phyloP scores from a whole-genome alignment of 2,797 vertebrate genomes.

The Scleropages formosus region DNA sequence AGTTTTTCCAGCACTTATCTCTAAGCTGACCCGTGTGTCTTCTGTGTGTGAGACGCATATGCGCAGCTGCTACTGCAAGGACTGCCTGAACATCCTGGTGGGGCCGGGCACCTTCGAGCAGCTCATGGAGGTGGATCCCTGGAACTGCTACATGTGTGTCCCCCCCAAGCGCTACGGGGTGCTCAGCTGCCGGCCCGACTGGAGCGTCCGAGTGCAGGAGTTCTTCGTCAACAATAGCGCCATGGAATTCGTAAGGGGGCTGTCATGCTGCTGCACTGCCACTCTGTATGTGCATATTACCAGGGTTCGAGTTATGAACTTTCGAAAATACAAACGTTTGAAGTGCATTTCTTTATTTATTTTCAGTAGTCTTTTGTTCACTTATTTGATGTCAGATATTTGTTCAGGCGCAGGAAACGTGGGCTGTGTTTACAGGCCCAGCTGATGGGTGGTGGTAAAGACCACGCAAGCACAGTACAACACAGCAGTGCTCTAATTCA shows the following conservation, averaged over 20 bases:
- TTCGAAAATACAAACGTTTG: not conserved
- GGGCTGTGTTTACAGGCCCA: too few species aligned
- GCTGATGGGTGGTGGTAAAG: too few species aligned
- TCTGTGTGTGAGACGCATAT: not conserved
- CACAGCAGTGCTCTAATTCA: too few species aligned
- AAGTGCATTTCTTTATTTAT: not conserved
- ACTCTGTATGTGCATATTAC: too few species aligned
- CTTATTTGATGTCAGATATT: too few species aligned
- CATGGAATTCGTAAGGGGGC: conserved; percentile 80
- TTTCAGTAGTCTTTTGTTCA: not conserved
- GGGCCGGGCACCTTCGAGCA: conserved; percentile 71
- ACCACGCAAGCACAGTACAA: too few species aligned
- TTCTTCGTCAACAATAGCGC: conserved; percentile 86
- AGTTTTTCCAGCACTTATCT: too few species aligned
- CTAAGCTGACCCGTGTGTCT: too few species aligned
- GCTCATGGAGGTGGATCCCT: conserved; percentile 82
- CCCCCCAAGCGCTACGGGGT: conserved; percentile 70
- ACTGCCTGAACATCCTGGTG: conserved; percentile 86
- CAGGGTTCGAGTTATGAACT: too few species aligned
- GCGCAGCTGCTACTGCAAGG: conserved; percentile 91
- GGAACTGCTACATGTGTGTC: conserved; percentile 90
- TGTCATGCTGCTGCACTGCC: not conserved
- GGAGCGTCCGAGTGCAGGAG: conserved; percentile 82
- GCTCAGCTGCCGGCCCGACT: conserved; percentile 81
- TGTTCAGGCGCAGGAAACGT: too few species aligned